These are phyloP conservation scores for Coenonympha glycerion DNA, from an alignment of 2,888 invertebrate genomes.

Conservation along the genomic window DNA sequence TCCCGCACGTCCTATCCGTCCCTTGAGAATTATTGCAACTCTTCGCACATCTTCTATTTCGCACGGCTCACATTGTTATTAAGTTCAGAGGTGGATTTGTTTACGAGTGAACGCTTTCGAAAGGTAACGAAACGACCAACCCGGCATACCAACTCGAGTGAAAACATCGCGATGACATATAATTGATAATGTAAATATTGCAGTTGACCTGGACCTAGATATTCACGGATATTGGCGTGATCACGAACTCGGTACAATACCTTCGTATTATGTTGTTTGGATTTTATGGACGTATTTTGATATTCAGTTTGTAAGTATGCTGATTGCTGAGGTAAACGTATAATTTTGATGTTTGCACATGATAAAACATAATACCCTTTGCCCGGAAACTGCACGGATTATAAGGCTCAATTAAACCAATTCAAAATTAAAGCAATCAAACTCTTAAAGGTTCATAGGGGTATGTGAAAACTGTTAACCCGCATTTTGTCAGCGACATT, in stretches of 20 bases:
- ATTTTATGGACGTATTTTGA: not conserved
- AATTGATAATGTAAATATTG: conserved; percentile 67
- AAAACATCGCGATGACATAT: conserved; percentile 72
- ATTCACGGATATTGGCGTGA: conserved; percentile 7
- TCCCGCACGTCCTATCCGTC: conserved; percentile 53
- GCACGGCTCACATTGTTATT: conserved; percentile 74
- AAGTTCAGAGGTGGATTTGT: conserved; percentile 74
- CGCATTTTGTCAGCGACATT: too few species aligned
- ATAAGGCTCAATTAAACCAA: not conserved
- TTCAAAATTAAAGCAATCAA: too few species aligned
- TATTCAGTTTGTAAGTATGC: not conserved
- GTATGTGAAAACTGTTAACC: too few species aligned
- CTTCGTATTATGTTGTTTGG: not conserved
- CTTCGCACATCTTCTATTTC: conserved; percentile 70
- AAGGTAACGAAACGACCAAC: conserved; percentile 64
- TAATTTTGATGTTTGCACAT: not conserved
- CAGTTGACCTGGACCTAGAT: conserved; percentile 10
- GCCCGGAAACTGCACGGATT: too few species aligned
- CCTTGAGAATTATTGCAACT: conserved; percentile 68
- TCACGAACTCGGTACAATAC: conserved; percentile 8
- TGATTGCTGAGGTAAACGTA: not conserved
- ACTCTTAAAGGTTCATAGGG: too few species aligned
- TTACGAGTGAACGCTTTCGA: conserved; percentile 72
- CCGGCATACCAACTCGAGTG: conserved; percentile 56
- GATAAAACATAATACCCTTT: not conserved